Percentiles rank a stretch among this genome's conserved stretches.
phyloP scores from a whole-genome alignment of 2,797 vertebrate genomes.

The Furcifer pardalis region DNA sequence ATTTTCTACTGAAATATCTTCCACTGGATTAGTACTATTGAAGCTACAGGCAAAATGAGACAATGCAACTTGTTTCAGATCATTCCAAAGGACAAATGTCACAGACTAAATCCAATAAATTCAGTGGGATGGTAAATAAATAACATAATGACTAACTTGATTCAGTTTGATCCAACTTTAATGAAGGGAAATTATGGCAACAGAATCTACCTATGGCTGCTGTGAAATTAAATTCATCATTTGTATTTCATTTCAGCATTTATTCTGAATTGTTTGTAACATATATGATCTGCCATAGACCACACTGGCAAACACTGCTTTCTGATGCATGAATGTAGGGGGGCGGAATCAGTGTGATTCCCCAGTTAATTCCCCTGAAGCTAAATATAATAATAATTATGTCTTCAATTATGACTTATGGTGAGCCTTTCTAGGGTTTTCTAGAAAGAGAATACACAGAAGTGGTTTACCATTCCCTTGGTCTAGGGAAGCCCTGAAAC shows the following conservation, averaged over 20 bases:
- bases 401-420: no score
- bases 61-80: neutral
- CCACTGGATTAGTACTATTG: neutral
- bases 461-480: no score
- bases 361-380: neutral
- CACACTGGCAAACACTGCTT: neutral
- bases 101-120: neutral
- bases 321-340: no score
- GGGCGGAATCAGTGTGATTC: neutral
- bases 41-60: neutral
- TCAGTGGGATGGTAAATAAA: neutral
- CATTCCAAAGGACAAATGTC: neutral
- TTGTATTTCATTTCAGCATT: neutral
- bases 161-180: neutral
- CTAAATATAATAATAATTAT: no score
- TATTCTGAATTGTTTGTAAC: neutral
- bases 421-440: no score
- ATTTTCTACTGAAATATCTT: neutral
- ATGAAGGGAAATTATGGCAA: neutral
- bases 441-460: no score
- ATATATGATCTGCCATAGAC: neutral
- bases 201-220: neutral
- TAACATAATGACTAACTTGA: neutral
- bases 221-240: constrained; percentile 1
- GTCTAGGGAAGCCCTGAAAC: no score